These are phyloP conservation scores for Pseudochirops corinnae DNA, from an alignment of 2,797 vertebrate genomes.

Conservation along the genomic window DNA sequence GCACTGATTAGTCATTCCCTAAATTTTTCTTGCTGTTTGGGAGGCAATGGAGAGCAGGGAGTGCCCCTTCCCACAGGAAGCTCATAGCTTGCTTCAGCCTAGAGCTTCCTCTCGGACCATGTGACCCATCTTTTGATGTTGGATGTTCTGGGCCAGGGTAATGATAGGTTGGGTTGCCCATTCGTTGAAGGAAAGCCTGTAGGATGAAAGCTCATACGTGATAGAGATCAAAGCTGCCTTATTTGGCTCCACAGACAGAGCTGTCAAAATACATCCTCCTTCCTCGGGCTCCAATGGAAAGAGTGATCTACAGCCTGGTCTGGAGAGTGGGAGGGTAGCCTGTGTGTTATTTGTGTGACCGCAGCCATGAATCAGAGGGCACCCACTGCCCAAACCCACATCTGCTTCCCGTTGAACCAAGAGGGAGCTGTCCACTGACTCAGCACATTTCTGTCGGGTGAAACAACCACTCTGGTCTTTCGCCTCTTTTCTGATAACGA, in stretches of 20 bases:
- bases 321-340: not conserved
- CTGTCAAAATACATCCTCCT: constrained; percentile 79
- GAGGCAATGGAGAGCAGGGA: not conserved
- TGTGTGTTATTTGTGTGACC: not conserved
- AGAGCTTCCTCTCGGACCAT: not conserved
- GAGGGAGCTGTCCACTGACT: constrained; percentile 79
- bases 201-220: constrained; percentile 71
- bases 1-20: no score
- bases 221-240: constrained; percentile 79
- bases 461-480: constrained; percentile 82
- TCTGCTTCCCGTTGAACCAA: constrained; percentile 84
- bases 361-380: not conserved
- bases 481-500: constrained; percentile 80
- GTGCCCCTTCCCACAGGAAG: not conserved
- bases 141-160: constrained; percentile 61
- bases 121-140: constrained; percentile 65
- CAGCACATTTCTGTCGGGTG: constrained; percentile 81
- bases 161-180: constrained; percentile 73
- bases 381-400: constrained; percentile 53
- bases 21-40: not conserved
- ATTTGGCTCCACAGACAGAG: constrained; percentile 79
- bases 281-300: constrained; percentile 73
- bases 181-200: constrained; percentile 79
- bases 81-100: not conserved
- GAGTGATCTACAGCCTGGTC: constrained; percentile 59